Percentiles rank a stretch among this genome's conserved stretches.
These are phyloP conservation scores for Puntigrus tetrazona DNA, from an alignment of 2,113 vertebrate species.

Conservation along the genomic window DNA sequence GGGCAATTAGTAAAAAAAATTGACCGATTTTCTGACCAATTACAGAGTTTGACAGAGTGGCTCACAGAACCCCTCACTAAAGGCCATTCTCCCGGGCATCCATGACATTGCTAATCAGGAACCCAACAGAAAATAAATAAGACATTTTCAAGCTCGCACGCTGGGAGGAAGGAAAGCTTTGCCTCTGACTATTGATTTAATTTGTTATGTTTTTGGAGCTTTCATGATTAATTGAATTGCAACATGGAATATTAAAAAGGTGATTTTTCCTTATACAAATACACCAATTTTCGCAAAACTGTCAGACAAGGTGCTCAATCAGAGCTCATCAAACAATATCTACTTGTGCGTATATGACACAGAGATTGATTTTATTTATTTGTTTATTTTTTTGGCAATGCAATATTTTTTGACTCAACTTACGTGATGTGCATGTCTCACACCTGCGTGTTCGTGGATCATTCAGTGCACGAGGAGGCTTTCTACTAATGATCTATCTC, in stretches of 20 bases:
- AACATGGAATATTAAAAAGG: neutral
- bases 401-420: neutral
- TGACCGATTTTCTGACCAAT: neutral
- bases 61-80: neutral
- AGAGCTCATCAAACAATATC: neutral
- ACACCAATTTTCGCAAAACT: too few relatives aligned
- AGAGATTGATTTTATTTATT: too few relatives aligned
- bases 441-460: neutral
- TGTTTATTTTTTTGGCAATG: too few relatives aligned
- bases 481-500: neutral
- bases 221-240: neutral
- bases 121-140: neutral
- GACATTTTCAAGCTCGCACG: too few relatives aligned
- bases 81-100: neutral
- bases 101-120: neutral
- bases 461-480: neutral
- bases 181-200: neutral
- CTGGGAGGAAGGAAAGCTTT: neutral
- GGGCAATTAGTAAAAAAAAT: neutral
- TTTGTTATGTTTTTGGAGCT: neutral
- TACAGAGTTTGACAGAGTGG: neutral
- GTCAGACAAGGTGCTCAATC: neutral
- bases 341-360: neutral
- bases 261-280: neutral
- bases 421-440: neutral